Percentiles rank a stretch among this genome's conserved stretches.
Conservation (phyloP, 2,113 vertebrate species). For the Mugil cephalus region DNA sequence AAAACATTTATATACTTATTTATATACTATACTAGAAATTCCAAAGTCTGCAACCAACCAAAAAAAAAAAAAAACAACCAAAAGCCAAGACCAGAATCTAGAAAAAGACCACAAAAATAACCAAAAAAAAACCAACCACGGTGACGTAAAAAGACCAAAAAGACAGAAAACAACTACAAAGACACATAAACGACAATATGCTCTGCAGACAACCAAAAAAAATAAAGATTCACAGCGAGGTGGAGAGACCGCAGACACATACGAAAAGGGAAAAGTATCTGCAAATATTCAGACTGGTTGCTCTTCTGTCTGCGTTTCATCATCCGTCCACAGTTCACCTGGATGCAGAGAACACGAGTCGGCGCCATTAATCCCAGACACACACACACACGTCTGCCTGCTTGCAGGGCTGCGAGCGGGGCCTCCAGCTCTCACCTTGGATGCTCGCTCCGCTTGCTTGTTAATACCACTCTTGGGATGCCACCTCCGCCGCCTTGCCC, state of each 20-base stretch:
- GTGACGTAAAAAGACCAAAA: background rate
- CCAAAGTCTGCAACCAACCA: background rate
- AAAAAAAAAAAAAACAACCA: background rate
- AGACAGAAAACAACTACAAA: background rate
- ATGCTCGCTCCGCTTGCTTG: conserved; percentile 48
- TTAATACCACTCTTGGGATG: conserved; percentile 68
- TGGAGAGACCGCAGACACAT: background rate
- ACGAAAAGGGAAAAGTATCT: no score
- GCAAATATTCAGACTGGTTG: background rate
- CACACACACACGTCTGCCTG: background rate
- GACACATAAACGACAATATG: background rate
- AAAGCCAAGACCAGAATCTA: no score
- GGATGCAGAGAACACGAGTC: background rate
- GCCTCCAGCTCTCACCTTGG: conserved; percentile 49
- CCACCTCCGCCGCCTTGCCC: conserved; percentile 8
- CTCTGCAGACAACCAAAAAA: no score
- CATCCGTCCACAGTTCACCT: background rate
- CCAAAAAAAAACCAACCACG: background rate
- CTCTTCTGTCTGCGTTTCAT: background rate
- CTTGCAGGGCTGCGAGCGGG: conserved; percentile 27
- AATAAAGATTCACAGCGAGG: no score
- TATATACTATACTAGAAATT: no score
- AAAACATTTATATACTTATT: no score
- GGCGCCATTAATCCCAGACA: conserved; percentile 30
- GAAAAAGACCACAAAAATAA: no score